Evolutionary conservation across 2,113 vertebrate genomes (phyloP).

Genomic region (Prionailurus bengalensis): DNA sequence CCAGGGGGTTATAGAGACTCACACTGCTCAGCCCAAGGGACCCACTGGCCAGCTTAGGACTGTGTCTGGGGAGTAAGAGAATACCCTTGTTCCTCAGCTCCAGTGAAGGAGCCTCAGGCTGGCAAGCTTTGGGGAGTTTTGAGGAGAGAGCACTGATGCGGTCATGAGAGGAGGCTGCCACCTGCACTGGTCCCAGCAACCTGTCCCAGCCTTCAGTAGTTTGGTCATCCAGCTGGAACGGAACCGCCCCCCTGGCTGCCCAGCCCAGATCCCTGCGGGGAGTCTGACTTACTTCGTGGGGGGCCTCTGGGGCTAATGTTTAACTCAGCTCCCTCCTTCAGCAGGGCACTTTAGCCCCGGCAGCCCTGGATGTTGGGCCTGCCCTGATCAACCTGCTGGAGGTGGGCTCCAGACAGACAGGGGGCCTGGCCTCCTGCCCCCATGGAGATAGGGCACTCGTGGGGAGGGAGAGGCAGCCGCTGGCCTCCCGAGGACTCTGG

Average conservation of each 20-base stretch:
- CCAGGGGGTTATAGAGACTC: accelerated
- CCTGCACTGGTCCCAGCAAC: neutral
- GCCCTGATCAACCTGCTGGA: neutral
- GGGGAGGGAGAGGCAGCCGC: neutral
- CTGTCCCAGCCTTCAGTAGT: conserved; percentile 30
- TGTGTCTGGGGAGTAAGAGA: neutral
- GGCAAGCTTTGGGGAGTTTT: accelerated
- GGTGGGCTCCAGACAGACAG: neutral
- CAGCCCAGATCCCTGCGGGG: conserved; percentile 52
- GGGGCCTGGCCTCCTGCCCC: neutral
- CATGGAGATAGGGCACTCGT: accelerated
- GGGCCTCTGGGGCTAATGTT: conserved; percentile 76
- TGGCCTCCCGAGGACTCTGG: neutral
- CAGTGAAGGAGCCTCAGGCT: accelerated
- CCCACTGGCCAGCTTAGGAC: no score
- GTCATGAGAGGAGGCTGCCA: neutral
- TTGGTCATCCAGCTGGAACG: conserved; percentile 70
- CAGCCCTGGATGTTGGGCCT: neutral
- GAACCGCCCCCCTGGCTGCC: conserved; percentile 14
- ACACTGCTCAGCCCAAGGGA: accelerated
- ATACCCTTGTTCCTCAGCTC: neutral
- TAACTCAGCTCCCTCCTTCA: conserved; percentile 58
- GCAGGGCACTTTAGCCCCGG: neutral
- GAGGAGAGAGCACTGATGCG: neutral
- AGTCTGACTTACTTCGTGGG: conserved; percentile 67